Evolutionary conservation across 2,797 vertebrate genomes (phyloP), one percentile per base, ranked within the genome.

Genomic region (Taenioides sp.): DNA sequence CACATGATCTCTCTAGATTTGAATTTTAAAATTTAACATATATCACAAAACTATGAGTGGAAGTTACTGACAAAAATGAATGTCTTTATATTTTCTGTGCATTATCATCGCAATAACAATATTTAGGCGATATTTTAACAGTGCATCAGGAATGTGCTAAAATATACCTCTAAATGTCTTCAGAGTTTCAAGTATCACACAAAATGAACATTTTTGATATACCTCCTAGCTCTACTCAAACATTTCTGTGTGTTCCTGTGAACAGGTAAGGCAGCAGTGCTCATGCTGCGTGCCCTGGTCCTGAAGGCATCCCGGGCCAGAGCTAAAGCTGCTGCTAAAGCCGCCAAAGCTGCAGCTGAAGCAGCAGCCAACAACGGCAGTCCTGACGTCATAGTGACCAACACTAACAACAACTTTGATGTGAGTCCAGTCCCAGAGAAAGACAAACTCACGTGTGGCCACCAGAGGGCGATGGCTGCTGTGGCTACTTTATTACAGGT

Each of bases 281-380:
- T 96, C 76, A 95, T 96, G 94, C 77, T 95, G 61, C 90, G 94
- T 59, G 95, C 95, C 28, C 91, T 89, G 84, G 87, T 88, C 18
- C 74, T 93, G 49, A 94, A 94, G 77, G 80, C 81, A 0, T 84
- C 76, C 18, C 90, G 90, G 20, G 71, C 58, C 25, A 84, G 74
- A 57, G 79, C 82, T 71, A 93, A 92, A 60, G 82, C 87, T 2
- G 93, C 94, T 28, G 88, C 89, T 11, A 94, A 92, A 75, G 91
- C 90, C 3, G 93, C 88, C 5, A 92, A 91, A 69, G 90, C 82
- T 0, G 91, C 92, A 6, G 90, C 90, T 0, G 88, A 92, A 14
- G 91, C 88, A 0, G 90, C 89, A 0, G 91, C 89, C 1, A 87
- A 84, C 49, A 82, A 87, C 1, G 65, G 60, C 3, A 87, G 85